Percentiles rank a stretch among this genome's conserved stretches.
Conservation (phyloP, 2,797 vertebrate species). For the Triplophysa bombifrons region DNA sequence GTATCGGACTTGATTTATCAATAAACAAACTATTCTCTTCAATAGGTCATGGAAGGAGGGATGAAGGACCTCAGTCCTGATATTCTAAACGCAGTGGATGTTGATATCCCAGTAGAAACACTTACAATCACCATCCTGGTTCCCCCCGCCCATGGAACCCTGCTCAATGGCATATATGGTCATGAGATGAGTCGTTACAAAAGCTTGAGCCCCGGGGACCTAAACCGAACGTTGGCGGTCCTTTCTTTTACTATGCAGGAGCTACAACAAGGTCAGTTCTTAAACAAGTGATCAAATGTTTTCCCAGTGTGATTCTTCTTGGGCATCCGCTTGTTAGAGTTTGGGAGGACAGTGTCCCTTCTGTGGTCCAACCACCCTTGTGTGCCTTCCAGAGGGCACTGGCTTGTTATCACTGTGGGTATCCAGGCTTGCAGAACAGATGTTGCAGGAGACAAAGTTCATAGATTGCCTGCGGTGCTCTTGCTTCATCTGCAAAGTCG, state of each 20-base stretch:
- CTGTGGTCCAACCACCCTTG: constrained; percentile 47
- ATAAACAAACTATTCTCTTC: neutral
- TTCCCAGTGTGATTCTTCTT: neutral
- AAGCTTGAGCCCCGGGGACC: constrained; percentile 59
- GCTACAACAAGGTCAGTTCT: constrained; percentile 65
- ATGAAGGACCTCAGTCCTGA: constrained; percentile 61
- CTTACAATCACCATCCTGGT: constrained; percentile 66
- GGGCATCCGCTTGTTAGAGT: constrained; percentile 6
- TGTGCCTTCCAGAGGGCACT: constrained; percentile 51
- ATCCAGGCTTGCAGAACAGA: constrained; percentile 63
- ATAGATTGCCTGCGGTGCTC: constrained; percentile 59
- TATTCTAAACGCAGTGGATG: constrained; percentile 63
- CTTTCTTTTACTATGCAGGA: constrained; percentile 71
- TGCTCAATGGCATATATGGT: constrained; percentile 66
- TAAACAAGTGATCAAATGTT: neutral
- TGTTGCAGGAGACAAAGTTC: constrained; percentile 65
- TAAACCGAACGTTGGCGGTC: constrained; percentile 59
- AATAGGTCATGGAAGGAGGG: constrained; percentile 72
- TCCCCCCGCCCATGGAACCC: constrained; percentile 63
- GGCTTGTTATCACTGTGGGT: constrained; percentile 52
- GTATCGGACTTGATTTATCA: neutral
- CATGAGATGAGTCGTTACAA: constrained; percentile 51
- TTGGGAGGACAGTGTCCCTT: constrained; percentile 38
- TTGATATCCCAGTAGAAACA: constrained; percentile 59
- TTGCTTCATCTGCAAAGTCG: constrained; percentile 59